Base-by-base conservation (phyloP, 2,888 invertebrate genomes). In the Bellardia bayeri region DNA sequence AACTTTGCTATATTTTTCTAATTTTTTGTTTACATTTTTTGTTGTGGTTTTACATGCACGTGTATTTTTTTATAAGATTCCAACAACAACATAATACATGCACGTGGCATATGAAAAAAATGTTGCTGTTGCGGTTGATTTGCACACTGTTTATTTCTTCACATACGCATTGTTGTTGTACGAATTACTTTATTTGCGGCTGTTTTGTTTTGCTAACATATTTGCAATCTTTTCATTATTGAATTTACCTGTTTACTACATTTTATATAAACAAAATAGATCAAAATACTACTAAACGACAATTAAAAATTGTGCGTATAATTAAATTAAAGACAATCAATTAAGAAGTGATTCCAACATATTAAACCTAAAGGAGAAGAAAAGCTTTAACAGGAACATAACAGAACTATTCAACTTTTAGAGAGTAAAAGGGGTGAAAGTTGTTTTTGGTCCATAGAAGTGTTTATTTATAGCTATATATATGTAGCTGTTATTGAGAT, bases 401-500 rank as follows among this genome's bases (percentile, higher is more conserved):
- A 40, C 11, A 30, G 42, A 51, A 51, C 51, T 14, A n/a, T 51
- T 6, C 6, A 56, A 69, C 23, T 51, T 14, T 23, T 56, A 13
- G 1, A 11, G 7, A 58, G 13, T 42, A 30, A 74, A 45, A 63
- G 33, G 11, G 16, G 82, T 80, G 85, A 88, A 85, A 88, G 88
- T 83, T 85, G 81, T 83, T 88, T 85, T 72, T 78, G 69, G 49
- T 85, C 14, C 64, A 78, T 42, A 23, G 33, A 71, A 76, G 13
- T 51, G n/a, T 71, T 71, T 66, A 75, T 83, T 78, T 66, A 9
- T 76, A 42, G 13, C 23, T 58, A 4, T 49, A 23, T 23, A 3
- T 54, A 3, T 64, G 16, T 45, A n/a, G 3, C 8, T 51, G 40
- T 51, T 33, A 30, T 40, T 66, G 51, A 13, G 33, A 37, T 75